Conservation (phyloP, 2,888 invertebrate species). For the Pemphredon lugubris region DNA sequence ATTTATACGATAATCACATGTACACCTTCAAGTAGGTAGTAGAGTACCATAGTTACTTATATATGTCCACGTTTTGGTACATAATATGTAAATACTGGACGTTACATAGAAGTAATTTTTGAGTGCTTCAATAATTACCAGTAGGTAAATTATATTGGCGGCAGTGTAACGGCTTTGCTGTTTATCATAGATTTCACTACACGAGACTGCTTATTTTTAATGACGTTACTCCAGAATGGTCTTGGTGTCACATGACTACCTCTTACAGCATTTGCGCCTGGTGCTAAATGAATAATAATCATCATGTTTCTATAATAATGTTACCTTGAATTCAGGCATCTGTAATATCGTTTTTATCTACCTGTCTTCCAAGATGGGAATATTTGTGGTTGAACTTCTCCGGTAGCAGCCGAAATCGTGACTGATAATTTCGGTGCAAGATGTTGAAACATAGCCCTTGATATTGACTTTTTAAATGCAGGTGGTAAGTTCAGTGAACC, state of each 20-base stretch:
- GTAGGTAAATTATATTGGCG: conserved; percentile 50
- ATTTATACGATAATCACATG: too few species aligned
- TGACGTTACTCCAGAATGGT: conserved; percentile 68
- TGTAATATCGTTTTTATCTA: conserved; percentile 43
- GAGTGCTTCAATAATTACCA: too few species aligned
- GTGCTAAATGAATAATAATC: conserved; percentile 43
- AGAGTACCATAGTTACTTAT: too few species aligned
- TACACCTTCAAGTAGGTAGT: too few species aligned
- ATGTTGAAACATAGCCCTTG: conserved; percentile 76
- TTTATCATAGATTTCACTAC: conserved; percentile 17
- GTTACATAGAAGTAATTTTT: too few species aligned
- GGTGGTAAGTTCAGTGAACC: conserved; percentile 78
- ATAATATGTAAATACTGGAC: too few species aligned
- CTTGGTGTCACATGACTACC: conserved; percentile 67
- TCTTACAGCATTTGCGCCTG: conserved; percentile 58
- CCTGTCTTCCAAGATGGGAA: conserved; percentile 76
- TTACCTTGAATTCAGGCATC: conserved; percentile 5
- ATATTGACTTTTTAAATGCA: conserved; percentile 76
- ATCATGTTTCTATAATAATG: conserved; percentile 10
- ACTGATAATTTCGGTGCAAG: conserved; percentile 71
- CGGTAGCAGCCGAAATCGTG: conserved; percentile 64
- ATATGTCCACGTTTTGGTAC: too few species aligned
- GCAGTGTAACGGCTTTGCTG: conserved; percentile 48
- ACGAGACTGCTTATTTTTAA: conserved; percentile 36
- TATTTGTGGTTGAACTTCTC: conserved; percentile 66